Conservation (phyloP, 64 coral and sea anemone genomes). For the Trachythela sp. region DNA sequence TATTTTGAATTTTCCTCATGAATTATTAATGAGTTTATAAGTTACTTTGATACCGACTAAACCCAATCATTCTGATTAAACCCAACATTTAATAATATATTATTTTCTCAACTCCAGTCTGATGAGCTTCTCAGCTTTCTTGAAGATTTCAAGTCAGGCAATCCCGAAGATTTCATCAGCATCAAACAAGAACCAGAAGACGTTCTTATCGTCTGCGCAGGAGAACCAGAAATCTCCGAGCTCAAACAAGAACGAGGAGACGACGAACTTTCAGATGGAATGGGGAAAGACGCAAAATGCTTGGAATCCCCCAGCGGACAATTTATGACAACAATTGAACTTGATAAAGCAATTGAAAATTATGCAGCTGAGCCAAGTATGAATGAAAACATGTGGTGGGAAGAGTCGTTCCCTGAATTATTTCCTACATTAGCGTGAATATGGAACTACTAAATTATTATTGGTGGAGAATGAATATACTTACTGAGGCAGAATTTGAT, state of each 20-base stretch:
- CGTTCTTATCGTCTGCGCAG: conserved; percentile 14
- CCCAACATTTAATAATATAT: no score
- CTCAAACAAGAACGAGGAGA: neutral
- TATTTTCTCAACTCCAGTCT: conserved; percentile 68
- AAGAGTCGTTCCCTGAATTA: conserved; percentile 97
- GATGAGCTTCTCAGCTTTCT: conserved; percentile 82
- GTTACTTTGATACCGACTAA: no score
- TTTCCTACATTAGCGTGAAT: conserved; percentile 74
- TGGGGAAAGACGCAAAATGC: conserved; percentile 17
- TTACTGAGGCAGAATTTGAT: neutral
- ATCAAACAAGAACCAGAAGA: conserved; percentile 77
- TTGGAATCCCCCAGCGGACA: neutral
- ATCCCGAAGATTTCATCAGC: conserved; percentile 40
- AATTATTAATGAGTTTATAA: no score
- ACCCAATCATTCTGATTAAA: no score
- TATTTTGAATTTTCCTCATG: no score
- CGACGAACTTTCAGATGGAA: neutral
- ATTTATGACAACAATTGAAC: conserved; percentile 9
- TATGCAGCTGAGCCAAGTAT: conserved; percentile 21
- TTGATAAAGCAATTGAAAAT: conserved; percentile 17
- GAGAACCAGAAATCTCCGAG: neutral
- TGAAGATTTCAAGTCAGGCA: conserved; percentile 78
- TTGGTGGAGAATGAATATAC: no score
- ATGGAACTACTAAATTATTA: neutral
- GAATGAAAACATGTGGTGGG: conserved; percentile 71